phyloP scores from a whole-genome alignment of 2,113 vertebrate species.

The Anguilla rostrata region DNA sequence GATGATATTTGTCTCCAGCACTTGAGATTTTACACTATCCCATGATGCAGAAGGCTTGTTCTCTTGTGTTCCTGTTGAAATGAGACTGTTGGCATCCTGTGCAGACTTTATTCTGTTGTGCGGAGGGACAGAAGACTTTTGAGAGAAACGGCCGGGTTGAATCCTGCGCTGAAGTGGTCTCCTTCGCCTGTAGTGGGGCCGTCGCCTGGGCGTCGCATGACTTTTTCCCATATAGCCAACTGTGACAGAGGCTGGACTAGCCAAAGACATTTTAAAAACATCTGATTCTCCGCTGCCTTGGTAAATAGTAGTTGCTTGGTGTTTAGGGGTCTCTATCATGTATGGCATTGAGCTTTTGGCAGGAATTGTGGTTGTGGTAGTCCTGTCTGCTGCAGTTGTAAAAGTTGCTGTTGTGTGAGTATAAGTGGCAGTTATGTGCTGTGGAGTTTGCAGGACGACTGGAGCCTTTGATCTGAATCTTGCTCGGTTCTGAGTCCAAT shows the following conservation, averaged over 20 bases:
- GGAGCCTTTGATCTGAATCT: slow-evolving; percentile 60
- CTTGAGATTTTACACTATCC: not conserved
- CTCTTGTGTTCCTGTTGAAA: slow-evolving; percentile 18
- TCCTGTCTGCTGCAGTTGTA: slow-evolving; percentile 18
- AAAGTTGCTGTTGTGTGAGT: slow-evolving; percentile 19
- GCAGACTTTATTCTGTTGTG: slow-evolving; percentile 31
- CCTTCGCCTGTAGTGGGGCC: slow-evolving; percentile 58
- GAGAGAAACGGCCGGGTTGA: slow-evolving; percentile 27
- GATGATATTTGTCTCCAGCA: not conserved
- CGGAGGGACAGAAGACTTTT: slow-evolving; percentile 35
- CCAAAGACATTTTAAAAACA: slow-evolving; percentile 28
- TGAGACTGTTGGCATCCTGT: slow-evolving; percentile 35
- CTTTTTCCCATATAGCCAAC: not conserved
- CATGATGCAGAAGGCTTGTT: slow-evolving; percentile 24
- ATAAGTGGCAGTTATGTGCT: slow-evolving; percentile 9
- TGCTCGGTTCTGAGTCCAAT: slow-evolving; percentile 65
- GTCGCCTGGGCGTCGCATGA: slow-evolving; percentile 42
- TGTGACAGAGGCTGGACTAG: slow-evolving; percentile 32
- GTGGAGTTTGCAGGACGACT: slow-evolving; percentile 33
- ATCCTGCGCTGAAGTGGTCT: slow-evolving; percentile 55
- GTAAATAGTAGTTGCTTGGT: slow-evolving; percentile 25
- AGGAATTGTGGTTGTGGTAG: not conserved
- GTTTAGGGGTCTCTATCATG: slow-evolving; percentile 20
- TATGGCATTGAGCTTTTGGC: not conserved
- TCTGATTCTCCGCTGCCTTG: slow-evolving; percentile 16